Conservation (phyloP, 2,113 vertebrate genomes). For the Fulmarus glacialis region DNA sequence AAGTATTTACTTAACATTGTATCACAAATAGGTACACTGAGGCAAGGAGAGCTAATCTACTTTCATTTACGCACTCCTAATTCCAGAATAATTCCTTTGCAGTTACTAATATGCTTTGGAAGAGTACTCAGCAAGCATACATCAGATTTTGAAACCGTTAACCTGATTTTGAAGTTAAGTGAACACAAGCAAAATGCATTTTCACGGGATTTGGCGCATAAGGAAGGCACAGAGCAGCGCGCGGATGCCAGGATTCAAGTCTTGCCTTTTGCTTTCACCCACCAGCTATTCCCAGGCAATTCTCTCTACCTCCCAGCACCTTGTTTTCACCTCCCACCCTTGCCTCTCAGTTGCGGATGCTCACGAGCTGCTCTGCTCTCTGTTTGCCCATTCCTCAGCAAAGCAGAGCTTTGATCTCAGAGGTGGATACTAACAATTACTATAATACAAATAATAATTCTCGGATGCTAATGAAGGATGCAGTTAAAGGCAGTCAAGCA, state of each 20-base stretch:
- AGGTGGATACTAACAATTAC: neutral
- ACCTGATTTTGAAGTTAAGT: neutral
- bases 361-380: neutral
- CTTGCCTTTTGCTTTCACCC: neutral
- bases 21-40: conserved; percentile 4
- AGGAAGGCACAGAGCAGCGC: accelerated
- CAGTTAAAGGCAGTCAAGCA: neutral
- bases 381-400: neutral
- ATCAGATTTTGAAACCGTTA: neutral
- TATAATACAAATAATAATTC: neutral
- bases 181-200: neutral
- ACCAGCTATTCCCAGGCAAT: neutral
- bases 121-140: neutral
- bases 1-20: neutral
- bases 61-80: neutral
- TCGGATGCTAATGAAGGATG: neutral
- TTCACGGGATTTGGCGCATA: neutral
- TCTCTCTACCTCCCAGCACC: neutral
- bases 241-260: accelerated
- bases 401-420: neutral
- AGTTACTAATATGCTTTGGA: neutral
- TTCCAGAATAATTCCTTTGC: neutral
- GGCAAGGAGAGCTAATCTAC: conserved; percentile 11
- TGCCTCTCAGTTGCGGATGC: accelerated
- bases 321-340: neutral